phyloP scores from a whole-genome alignment of 1,140 invertebrate species.

The Aleiodes sp. region DNA sequence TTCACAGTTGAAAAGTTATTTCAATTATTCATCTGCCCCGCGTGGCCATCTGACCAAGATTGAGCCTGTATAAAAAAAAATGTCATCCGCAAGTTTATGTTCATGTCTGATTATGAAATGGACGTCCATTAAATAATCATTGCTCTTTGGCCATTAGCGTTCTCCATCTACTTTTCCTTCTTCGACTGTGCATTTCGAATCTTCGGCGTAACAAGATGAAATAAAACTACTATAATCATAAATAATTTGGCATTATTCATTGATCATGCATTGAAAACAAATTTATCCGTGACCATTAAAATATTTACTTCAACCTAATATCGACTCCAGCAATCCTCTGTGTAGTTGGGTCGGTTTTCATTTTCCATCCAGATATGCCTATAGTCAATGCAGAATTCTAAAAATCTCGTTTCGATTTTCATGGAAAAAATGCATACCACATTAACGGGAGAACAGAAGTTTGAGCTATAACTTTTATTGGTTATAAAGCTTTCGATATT shows the following conservation, averaged over 20 bases:
- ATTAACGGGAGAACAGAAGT: constrained; percentile 42
- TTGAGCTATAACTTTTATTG: constrained; percentile 61
- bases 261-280: background rate
- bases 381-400: constrained; percentile 7
- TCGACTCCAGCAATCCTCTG: too few species aligned
- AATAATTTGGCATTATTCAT: constrained; percentile 24
- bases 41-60: too few species aligned
- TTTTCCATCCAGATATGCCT: background rate
- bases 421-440: constrained; percentile 7
- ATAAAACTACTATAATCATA: constrained; percentile 18
- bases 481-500: constrained; percentile 60
- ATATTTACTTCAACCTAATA: background rate
- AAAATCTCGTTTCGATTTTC: constrained; percentile 10
- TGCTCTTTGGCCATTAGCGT: constrained; percentile 10
- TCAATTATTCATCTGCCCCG: too few species aligned
- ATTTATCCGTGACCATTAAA: background rate
- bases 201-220: background rate
- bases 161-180: background rate
- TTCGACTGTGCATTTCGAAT: background rate
- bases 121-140: constrained; percentile 25
- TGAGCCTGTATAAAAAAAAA: too few species aligned
- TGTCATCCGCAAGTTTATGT: constrained; percentile 14
- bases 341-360: too few species aligned
- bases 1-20: too few species aligned
- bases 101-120: constrained; percentile 27